phyloP scores from a whole-genome alignment of 2,113 vertebrate genomes.

The Festucalex cinctus region DNA sequence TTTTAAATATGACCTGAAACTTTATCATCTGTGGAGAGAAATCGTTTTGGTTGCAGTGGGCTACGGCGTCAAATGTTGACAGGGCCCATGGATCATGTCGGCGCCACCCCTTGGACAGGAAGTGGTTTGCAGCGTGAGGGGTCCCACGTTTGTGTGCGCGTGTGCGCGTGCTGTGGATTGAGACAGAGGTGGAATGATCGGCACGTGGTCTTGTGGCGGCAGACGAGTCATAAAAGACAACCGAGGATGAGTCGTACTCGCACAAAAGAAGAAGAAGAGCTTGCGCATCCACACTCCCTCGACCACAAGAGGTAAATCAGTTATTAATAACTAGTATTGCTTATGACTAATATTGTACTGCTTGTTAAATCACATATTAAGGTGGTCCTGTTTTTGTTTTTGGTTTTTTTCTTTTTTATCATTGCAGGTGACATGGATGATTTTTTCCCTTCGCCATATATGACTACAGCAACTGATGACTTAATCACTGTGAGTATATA shows the following conservation, averaged over 20 bases:
- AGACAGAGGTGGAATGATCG: slow-evolving; percentile 2
- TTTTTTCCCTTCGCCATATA: neutral
- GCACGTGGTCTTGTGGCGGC: slow-evolving; percentile 52
- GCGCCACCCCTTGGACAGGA: neutral
- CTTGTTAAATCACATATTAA: neutral
- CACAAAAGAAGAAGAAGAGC: neutral
- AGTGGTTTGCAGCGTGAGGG: neutral
- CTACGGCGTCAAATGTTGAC: neutral
- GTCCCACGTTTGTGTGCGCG: neutral
- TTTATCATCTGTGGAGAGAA: slow-evolving; percentile 22
- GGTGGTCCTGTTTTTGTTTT: neutral
- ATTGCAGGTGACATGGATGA: neutral
- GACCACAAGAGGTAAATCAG: neutral
- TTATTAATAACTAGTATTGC: neutral
- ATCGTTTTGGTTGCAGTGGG: slow-evolving; percentile 26
- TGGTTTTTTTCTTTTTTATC: neutral
- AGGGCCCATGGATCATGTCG: neutral
- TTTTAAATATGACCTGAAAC: slow-evolving; percentile 12
- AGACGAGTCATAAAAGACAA: slow-evolving; percentile 50
- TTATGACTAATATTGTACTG: neutral
- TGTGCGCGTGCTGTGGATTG: neutral
- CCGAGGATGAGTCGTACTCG: slow-evolving; percentile 10
- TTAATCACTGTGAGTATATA: slow-evolving; percentile 6
- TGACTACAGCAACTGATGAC: neutral
- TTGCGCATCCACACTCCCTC: neutral